A percentile compares a stretch with the other conserved stretches of the same genome.
These are phyloP conservation scores for Parnassius orleans DNA, from an alignment of 2,888 invertebrate genomes.

Conservation along the genomic window DNA sequence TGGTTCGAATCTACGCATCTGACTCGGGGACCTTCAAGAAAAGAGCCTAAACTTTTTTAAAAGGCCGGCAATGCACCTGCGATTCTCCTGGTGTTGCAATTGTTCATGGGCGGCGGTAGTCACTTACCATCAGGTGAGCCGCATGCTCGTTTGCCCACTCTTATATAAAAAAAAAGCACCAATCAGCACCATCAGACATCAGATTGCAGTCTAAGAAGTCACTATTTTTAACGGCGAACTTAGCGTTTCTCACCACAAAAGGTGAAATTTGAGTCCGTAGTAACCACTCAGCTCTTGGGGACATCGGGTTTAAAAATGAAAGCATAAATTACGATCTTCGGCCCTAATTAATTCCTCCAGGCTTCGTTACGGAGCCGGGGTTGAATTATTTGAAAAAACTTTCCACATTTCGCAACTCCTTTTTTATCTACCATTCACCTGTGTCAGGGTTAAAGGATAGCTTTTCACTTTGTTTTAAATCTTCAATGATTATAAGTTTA, in stretches of 20 bases:
- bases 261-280: slow-evolving; percentile 29
- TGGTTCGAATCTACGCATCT: too few relatives aligned
- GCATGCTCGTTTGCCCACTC: too few relatives aligned
- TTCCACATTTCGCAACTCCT: slow-evolving; percentile 51
- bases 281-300: slow-evolving; percentile 44
- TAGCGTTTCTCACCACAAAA: not conserved
- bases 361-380: slow-evolving; percentile 57
- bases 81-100: too few relatives aligned
- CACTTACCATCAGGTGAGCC: too few relatives aligned
- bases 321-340: slow-evolving; percentile 80
- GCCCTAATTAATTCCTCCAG: slow-evolving; percentile 78
- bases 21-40: too few relatives aligned
- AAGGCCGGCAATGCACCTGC: too few relatives aligned
- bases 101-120: too few relatives aligned
- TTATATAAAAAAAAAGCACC: too few relatives aligned
- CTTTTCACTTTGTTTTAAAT: slow-evolving; percentile 3
- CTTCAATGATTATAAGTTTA: not conserved
- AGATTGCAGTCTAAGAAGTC: too few relatives aligned
- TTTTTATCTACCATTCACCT: slow-evolving; percentile 63
- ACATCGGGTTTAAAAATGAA: slow-evolving; percentile 77
- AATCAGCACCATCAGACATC: too few relatives aligned
- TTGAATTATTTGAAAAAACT: slow-evolving; percentile 70
- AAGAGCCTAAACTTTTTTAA: too few relatives aligned
- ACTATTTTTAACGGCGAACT: too few relatives aligned
- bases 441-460: slow-evolving; percentile 33